These are phyloP conservation scores for Sus scrofa DNA, from an alignment of 2,113 vertebrate species.

Conservation along the genomic window DNA sequence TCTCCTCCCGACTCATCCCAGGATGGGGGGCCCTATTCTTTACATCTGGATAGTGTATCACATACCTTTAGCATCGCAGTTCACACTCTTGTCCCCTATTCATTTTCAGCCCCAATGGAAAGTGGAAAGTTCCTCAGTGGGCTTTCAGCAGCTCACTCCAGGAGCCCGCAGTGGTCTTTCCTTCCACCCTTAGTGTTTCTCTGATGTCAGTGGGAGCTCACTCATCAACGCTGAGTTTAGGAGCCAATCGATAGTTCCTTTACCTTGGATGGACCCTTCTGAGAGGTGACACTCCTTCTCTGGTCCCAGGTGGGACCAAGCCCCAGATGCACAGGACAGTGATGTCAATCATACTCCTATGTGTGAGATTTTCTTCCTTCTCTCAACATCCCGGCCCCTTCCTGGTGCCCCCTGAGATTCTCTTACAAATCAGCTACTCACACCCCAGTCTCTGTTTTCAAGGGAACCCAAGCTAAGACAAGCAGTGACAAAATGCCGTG, in stretches of 20 bases:
- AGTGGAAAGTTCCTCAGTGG: background rate
- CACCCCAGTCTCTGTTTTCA: background rate
- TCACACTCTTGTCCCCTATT: background rate
- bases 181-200: background rate
- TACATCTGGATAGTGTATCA: background rate
- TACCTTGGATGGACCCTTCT: background rate
- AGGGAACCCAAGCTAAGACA: background rate
- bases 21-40: background rate
- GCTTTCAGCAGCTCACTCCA: background rate
- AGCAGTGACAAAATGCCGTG: background rate
- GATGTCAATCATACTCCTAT: background rate
- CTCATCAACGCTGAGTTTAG: background rate
- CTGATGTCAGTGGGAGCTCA: background rate
- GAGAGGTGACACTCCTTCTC: background rate
- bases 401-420: background rate
- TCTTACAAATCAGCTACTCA: background rate
- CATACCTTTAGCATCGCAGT: background rate
- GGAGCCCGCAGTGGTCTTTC: background rate
- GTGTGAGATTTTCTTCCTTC: background rate
- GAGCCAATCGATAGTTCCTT: background rate
- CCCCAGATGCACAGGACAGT: background rate
- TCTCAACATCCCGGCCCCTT: background rate
- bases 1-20: too few species aligned
- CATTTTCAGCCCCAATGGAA: background rate
- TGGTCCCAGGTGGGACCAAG: background rate